These are phyloP conservation scores for Euplagia quadripunctaria DNA, from an alignment of 2,888 invertebrate genomes.

Conservation along the genomic window DNA sequence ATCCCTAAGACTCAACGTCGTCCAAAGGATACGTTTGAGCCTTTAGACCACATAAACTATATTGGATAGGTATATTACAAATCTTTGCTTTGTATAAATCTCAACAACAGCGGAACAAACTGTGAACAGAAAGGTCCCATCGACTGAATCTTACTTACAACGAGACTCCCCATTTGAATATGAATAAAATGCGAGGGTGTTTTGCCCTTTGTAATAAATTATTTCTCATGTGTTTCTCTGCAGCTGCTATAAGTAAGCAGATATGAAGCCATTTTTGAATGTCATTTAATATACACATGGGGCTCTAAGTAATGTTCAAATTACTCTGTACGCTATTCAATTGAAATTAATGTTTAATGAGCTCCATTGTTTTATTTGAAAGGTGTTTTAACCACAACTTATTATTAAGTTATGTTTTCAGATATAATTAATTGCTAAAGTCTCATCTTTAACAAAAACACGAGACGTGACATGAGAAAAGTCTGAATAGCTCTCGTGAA, in stretches of 20 bases:
- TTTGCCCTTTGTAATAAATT: slow-evolving; percentile 59
- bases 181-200: slow-evolving; percentile 59
- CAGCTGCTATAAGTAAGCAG: slow-evolving; percentile 37
- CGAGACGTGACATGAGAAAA: slow-evolving; percentile 24
- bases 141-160: slow-evolving; percentile 38
- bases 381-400: neutral
- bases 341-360: slow-evolving; percentile 20
- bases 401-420: slow-evolving; percentile 3
- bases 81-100: slow-evolving; percentile 9
- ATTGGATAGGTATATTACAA: neutral
- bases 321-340: slow-evolving; percentile 16
- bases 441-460: slow-evolving; percentile 1
- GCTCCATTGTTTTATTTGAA: slow-evolving; percentile 2
- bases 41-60: neutral
- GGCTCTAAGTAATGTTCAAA: slow-evolving; percentile 17
- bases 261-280: slow-evolving; percentile 38
- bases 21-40: neutral
- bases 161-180: slow-evolving; percentile 57
- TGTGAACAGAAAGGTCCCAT: slow-evolving; percentile 27
- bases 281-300: slow-evolving; percentile 33
- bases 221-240: slow-evolving; percentile 52
- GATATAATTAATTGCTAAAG: slow-evolving; percentile 17
- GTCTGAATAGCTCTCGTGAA: slow-evolving; percentile 14
- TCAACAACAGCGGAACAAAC: slow-evolving; percentile 14
- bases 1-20: neutral